These are phyloP conservation scores for Eupithecia exiguata DNA, from an alignment of 2,888 invertebrate species.

Conservation along the genomic window DNA sequence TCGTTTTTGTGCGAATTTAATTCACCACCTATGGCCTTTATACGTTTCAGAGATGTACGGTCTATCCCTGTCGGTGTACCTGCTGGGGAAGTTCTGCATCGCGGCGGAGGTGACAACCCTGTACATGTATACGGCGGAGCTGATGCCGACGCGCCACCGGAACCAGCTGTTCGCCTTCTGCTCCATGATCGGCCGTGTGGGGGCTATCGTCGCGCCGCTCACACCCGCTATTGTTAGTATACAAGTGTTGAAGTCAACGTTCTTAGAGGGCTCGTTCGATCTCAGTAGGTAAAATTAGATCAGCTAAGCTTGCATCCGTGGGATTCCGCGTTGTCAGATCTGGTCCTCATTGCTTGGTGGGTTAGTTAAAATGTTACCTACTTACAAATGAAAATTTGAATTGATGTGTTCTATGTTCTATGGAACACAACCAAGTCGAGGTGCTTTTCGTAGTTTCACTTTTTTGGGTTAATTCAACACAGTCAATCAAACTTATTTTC, in stretches of 20 bases:
- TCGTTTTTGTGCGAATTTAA: background rate
- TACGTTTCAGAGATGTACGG: slow-evolving; percentile 1
- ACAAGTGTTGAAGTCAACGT: background rate
- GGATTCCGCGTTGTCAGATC: background rate
- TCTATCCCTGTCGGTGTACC: slow-evolving; percentile 72
- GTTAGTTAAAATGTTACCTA: background rate
- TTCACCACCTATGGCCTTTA: background rate
- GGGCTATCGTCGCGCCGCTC: slow-evolving; percentile 86
- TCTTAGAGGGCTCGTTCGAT: background rate
- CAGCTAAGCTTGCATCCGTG: background rate
- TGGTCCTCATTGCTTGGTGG: background rate
- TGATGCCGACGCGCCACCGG: slow-evolving; percentile 86
- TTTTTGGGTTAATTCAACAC: background rate
- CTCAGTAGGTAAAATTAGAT: background rate
- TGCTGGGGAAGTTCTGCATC: slow-evolving; percentile 84
- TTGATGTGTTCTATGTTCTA: too few relatives aligned
- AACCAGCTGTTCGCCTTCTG: slow-evolving; percentile 85
- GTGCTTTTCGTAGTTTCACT: background rate
- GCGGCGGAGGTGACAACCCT: slow-evolving; percentile 83
- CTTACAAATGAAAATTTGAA: background rate
- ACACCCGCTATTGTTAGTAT: slow-evolving; percentile 84
- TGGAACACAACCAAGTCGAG: background rate
- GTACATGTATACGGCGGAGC: slow-evolving; percentile 86
- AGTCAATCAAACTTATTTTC: background rate
- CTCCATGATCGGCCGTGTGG: slow-evolving; percentile 86